Base-by-base conservation (phyloP, 2,797 vertebrate genomes). In the Xiphorhynchus erythropygius region DNA sequence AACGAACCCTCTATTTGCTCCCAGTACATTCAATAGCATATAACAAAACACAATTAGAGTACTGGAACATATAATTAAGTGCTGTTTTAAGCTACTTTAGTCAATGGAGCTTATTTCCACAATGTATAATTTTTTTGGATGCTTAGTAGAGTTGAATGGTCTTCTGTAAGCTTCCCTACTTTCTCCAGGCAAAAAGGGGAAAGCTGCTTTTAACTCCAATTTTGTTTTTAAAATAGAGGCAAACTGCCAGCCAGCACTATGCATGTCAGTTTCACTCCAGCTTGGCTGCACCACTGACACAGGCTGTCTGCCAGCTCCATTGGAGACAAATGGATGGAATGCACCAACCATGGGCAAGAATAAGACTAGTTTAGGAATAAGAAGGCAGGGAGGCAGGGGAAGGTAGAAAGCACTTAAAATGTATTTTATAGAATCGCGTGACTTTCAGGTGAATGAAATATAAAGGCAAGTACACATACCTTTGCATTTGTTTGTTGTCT, bases 401-500 rank as follows among this genome's bases (percentile, higher is more conserved):
- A n/a, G 39, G 9, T 47, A 32, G 46, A 84, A 81, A 50, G n/a
- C 69, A 71, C 57, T 49, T 89, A 52, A 89, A 90, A 79, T 2
- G 0, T 49, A 57, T 53, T 84, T 68, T 44, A 55, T 6, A 63
- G 30, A 76, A 77, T 52, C 10, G 19, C 67, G 44, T 0, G 8
- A 77, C 46, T 71, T 85, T 33, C 23, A 86, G 9, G 12, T 42
- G 39, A 92, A 68, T 1, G 16, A 10, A 71, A 77, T 47, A 67
- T 69, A 93, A 87, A 68, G 49, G 42, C 75, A 84, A 94, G 98
- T 87, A 84, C 97, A 99, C 99, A 81, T 98, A 99, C 99, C 99
- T 99, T 99, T 99, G 97, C 99, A 99, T 98, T 99, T 99, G 98
- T 99, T 99, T 92, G 99, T 99, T 63, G 99, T 98, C 97, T 99